Evolutionary conservation across 64 coral and sea anemone genomes (phyloP).

Genomic region (Trachythela sp.): DNA sequence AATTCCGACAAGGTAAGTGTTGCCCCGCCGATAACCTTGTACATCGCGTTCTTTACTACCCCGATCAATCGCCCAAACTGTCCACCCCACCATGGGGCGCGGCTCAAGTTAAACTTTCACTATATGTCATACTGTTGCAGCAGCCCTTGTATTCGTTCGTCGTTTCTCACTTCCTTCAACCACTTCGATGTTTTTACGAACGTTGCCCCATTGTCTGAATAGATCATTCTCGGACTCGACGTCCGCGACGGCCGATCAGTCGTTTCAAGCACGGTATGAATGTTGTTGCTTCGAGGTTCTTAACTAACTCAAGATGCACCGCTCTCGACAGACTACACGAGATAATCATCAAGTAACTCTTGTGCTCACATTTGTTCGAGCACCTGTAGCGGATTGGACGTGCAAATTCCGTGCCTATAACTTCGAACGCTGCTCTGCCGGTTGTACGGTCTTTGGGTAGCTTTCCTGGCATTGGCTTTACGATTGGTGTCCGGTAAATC

Average conservation of each 20-base stretch:
- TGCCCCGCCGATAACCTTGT: slow-evolving; percentile 24
- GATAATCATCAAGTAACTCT: not conserved
- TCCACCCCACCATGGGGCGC: slow-evolving; percentile 43
- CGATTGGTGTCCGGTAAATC: slow-evolving; percentile 25
- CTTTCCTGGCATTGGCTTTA: slow-evolving; percentile 33
- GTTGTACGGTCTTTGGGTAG: slow-evolving; percentile 40
- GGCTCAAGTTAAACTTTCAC: too few relatives aligned
- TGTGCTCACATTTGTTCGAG: not conserved
- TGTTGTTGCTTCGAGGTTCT: too few relatives aligned
- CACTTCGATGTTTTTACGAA: slow-evolving; percentile 17
- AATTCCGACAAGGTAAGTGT: not conserved
- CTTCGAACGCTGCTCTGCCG: slow-evolving; percentile 11
- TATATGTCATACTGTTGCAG: not conserved
- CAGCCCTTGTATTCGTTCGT: slow-evolving; percentile 25
- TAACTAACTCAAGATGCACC: not conserved
- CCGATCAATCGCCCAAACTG: slow-evolving; percentile 26
- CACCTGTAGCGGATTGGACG: not conserved
- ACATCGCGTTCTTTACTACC: too few relatives aligned
- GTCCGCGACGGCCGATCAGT: not conserved
- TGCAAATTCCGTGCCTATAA: not conserved
- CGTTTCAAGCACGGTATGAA: not conserved
- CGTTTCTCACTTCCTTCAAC: slow-evolving; percentile 17
- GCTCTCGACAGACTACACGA: not conserved
- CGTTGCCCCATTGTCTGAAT: slow-evolving; percentile 44
- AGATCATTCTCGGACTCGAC: slow-evolving; percentile 32